phyloP scores from a whole-genome alignment of 2,797 vertebrate species.

The Tiaroga cobitis region DNA sequence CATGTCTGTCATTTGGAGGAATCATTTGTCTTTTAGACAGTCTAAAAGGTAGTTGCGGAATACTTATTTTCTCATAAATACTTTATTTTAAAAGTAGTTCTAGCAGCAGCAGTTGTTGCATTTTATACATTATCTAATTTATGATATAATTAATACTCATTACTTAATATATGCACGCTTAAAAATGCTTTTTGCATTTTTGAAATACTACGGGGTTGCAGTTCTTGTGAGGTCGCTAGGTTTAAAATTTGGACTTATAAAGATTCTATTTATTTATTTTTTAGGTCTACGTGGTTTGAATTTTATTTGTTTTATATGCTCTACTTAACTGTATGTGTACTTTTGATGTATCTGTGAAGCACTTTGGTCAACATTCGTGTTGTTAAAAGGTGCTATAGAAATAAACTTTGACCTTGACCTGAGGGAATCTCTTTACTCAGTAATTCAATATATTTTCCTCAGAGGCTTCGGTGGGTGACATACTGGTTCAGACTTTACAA shows the following conservation, averaged over 20 bases:
- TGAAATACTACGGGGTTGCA: too few species aligned
- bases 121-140: background rate
- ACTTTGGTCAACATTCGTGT: too few species aligned
- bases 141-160: background rate
- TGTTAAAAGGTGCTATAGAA: too few species aligned
- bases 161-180: background rate
- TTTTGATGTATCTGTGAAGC: too few species aligned
- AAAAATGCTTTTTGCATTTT: too few species aligned
- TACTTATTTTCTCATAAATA: background rate
- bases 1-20: background rate
- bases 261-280: too few species aligned
- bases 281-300: too few species aligned
- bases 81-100: background rate
- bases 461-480: conserved; percentile 76
- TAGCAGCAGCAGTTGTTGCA: background rate
- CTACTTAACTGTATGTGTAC: too few species aligned
- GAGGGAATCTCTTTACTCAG: background rate
- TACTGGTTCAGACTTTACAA: conserved; percentile 82
- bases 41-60: background rate
- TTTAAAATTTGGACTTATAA: too few species aligned
- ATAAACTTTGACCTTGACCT: too few species aligned
- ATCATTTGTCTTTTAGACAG: background rate
- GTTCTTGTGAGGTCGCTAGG: too few species aligned
- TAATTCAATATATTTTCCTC: conserved; percentile 7
- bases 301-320: too few species aligned